Evolutionary conservation across 2,888 invertebrate genomes (phyloP), one percentile per base, ranked within the genome.

Genomic region (Eucera pruinosa): DNA sequence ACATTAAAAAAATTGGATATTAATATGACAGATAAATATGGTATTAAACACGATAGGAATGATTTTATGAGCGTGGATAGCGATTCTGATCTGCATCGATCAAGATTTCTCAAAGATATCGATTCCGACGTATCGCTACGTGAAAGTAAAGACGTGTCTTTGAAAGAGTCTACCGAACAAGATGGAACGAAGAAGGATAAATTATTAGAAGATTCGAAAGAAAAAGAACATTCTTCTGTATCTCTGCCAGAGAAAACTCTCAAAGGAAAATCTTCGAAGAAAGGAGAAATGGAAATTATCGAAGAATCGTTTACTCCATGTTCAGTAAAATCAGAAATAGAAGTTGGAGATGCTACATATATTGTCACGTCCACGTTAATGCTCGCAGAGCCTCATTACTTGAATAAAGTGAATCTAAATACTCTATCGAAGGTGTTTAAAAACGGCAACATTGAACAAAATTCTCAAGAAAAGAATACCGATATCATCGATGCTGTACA

Each of bases 401-500:
- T 82, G 6, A 78, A 73, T 39, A 79, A 85, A 66, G 50, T 58
- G 7, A 55, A 50, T 27, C 13, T 68, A 11, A 81, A 73, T 23
- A 77, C 48, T 57, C 41, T 79, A 33, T 36, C 69, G 0, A 80
- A 76, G 18, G 73, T 79, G 25, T 39, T 25, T 0, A 84, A 83
- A 33, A 82, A 67, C 2, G 61, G 81, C 0, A 84, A 61, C 23
- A 60, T 66, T 0, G 87, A 89, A 45, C 85, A 86, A 1, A 84
- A 69, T 61, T 83, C 75, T 69, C 78, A 78, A 45, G 86, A 89
- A 30, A 85, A 88, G 47, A 91, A 91, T 58, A 90, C 90, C 0
- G 91, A 91, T 57, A 88, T 92, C 2, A 89, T 91, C 6, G 91
- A 91, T 43, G 91, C 91, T 5, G 89, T 91, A 6, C 89, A 92